These are phyloP conservation scores for Dendrolimus kikuchii DNA, from an alignment of 1,140 invertebrate species.

Conservation along the genomic window DNA sequence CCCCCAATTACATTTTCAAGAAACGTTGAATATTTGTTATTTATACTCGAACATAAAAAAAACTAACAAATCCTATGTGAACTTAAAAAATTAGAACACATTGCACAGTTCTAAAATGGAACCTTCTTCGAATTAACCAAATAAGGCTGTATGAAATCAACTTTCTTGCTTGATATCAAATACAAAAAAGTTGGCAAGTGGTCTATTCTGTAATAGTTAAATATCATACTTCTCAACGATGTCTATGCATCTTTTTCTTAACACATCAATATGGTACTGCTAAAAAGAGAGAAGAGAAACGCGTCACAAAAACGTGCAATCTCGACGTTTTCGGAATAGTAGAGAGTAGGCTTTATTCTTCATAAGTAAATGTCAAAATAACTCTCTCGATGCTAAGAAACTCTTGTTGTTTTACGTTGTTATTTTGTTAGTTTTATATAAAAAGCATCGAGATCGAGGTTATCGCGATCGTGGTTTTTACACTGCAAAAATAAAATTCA, in stretches of 20 bases:
- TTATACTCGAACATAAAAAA: no score
- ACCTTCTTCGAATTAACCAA: no score
- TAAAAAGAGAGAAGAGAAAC: neutral
- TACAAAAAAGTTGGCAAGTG: no score
- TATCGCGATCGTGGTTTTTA: constrained; percentile 22
- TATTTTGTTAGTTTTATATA: constrained; percentile 24
- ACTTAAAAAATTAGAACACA: no score
- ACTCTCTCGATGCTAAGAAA: constrained; percentile 62
- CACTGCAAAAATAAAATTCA: constrained; percentile 1
- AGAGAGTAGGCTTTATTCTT: constrained; percentile 4
- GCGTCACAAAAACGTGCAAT: neutral
- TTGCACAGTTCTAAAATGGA: no score
- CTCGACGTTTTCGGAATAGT: neutral
- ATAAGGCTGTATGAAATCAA: no score
- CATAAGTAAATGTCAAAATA: constrained; percentile 55
- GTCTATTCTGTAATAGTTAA: no score
- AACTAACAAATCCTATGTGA: no score
- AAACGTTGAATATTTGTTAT: no score
- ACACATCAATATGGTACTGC: neutral
- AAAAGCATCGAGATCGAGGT: constrained; percentile 49
- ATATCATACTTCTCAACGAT: no score
- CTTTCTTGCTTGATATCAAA: no score
- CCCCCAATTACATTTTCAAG: no score
- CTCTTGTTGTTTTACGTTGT: constrained; percentile 48
- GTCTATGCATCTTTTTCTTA: neutral